These are phyloP conservation scores for Liasis olivaceus DNA, from an alignment of 2,797 vertebrate species.

Conservation along the genomic window DNA sequence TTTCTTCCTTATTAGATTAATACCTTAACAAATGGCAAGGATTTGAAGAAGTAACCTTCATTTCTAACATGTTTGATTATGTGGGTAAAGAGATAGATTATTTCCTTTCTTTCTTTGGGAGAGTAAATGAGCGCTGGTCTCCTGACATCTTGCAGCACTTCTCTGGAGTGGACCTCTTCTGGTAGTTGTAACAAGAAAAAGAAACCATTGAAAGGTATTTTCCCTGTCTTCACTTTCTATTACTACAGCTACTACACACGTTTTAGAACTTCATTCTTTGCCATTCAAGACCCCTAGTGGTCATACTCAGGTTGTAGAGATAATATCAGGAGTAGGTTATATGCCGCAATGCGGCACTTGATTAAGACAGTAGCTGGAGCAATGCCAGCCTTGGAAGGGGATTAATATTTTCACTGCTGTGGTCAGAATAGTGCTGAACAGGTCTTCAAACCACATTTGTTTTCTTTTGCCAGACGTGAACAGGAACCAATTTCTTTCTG, in stretches of 20 bases:
- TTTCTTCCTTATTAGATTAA: not conserved
- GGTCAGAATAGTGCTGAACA: not conserved
- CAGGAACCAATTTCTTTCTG: constrained; percentile 8
- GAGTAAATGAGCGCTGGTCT: not conserved
- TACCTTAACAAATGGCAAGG: not conserved
- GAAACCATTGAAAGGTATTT: not conserved
- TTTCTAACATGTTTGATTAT: not conserved
- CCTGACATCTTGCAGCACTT: not conserved
- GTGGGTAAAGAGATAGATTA: not conserved
- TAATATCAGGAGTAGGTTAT: not conserved
- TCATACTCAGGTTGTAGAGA: not conserved
- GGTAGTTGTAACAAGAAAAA: not conserved
- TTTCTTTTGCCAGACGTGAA: not conserved
- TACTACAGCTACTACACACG: not conserved
- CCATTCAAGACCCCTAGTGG: constrained; percentile 36
- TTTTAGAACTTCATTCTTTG: not conserved
- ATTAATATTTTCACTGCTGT: not conserved
- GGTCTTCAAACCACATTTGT: not conserved
- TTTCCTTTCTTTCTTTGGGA: not conserved
- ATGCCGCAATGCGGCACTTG: constrained; percentile 67
- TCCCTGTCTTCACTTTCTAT: not conserved
- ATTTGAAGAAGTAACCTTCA: not conserved
- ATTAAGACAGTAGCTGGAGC: not conserved
- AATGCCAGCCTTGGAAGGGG: not conserved
- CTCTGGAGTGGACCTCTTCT: not conserved